Evolutionary conservation across 35 echinoderm and acorn worm genomes (phyloP).

Genomic region (Apostichopus californicus): DNA sequence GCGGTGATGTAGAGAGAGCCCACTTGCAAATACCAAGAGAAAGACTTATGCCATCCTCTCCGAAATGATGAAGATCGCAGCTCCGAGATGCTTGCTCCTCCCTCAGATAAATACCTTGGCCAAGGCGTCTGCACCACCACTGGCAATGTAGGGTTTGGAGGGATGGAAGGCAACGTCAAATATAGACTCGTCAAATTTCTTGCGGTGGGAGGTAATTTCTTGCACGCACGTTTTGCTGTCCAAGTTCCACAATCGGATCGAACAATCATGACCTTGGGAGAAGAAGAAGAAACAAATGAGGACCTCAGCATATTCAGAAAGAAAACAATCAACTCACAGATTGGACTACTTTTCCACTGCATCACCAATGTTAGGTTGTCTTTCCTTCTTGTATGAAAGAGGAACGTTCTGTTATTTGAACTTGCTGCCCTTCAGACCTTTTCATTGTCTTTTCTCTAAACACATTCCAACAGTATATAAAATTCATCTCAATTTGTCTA

Average conservation of each 20-base stretch:
- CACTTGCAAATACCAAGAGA: not conserved
- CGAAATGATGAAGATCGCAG: not conserved
- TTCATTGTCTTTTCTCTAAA: too few species aligned
- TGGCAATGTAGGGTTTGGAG: conserved; percentile 98
- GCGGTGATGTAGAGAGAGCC: not conserved
- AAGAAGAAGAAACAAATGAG: not conserved
- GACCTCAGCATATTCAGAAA: not conserved
- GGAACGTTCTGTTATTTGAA: too few species aligned
- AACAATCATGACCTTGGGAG: conserved; percentile 91
- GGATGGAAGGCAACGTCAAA: conserved; percentile 99
- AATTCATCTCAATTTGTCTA: too few species aligned
- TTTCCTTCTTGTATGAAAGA: too few species aligned
- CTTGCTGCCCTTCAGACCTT: too few species aligned
- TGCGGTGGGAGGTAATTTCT: conserved; percentile 99
- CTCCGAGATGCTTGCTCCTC: not conserved
- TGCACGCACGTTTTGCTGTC: conserved; percentile 99
- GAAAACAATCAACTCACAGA: too few species aligned
- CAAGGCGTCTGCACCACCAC: conserved; percentile 95
- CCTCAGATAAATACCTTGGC: conserved; percentile 99
- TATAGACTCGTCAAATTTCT: conserved; percentile 99
- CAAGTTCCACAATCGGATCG: conserved; percentile 97
- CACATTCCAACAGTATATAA: too few species aligned
- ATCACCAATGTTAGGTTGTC: too few species aligned
- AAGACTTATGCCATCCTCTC: conserved; percentile 13
- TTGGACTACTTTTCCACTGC: too few species aligned